Percentiles rank a stretch among this genome's conserved stretches.
These are phyloP conservation scores for Tricholaema leucomelas DNA, from an alignment of 2,113 vertebrate genomes.

Conservation along the genomic window DNA sequence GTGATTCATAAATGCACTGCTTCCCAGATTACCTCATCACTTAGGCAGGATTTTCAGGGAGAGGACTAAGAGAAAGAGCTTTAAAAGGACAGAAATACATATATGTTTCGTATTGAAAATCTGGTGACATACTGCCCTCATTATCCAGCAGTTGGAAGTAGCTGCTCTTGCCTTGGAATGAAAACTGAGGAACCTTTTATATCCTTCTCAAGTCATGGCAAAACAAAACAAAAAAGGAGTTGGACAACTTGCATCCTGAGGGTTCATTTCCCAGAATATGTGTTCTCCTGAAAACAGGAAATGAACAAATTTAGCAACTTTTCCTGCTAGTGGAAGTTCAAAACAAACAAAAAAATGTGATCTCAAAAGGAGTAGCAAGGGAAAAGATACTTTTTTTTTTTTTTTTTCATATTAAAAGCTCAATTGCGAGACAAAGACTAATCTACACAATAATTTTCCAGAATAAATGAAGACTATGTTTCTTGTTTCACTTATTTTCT, in stretches of 20 bases:
- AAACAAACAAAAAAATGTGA: not conserved
- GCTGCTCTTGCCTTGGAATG: not conserved
- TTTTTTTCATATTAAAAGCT: not conserved
- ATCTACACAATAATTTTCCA: not conserved
- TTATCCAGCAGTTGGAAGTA: not conserved
- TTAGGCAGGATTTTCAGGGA: not conserved
- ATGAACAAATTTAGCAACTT: not conserved
- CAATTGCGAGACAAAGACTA: not conserved
- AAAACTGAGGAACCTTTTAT: not conserved
- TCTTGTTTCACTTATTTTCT: too few species aligned
- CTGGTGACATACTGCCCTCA: not conserved
- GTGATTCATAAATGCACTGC: not conserved
- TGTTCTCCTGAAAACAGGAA: not conserved
- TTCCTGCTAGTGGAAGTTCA: not conserved
- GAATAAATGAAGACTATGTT: not conserved
- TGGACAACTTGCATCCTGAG: not conserved
- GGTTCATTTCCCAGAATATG: not conserved
- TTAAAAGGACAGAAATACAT: not conserved
- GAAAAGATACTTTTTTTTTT: not conserved
- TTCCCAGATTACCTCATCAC: not conserved
- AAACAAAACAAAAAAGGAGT: not conserved
- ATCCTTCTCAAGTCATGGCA: not conserved
- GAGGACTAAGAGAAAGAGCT: not conserved
- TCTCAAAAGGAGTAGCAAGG: not conserved
- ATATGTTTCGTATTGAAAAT: not conserved